These are phyloP conservation scores for Halocynthia aurantium DNA, from an alignment of 23 tunicate genomes.

Conservation along the genomic window DNA sequence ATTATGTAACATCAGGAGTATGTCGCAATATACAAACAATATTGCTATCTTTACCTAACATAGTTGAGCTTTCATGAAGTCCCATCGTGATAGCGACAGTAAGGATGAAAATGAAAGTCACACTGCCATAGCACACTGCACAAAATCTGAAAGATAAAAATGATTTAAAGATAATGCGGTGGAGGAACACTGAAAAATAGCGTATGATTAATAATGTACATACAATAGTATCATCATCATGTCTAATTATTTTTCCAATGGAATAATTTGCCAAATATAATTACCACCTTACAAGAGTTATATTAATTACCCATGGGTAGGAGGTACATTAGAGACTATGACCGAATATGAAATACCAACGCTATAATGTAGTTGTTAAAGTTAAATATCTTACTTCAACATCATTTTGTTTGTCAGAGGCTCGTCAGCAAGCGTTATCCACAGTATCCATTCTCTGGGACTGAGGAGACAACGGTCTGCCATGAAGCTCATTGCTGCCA, in stretches of 20 bases:
- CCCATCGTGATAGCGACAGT: conserved; percentile 7
- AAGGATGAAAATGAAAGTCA: neutral
- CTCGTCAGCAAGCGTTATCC: conserved; percentile 24
- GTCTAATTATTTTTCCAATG: too few species aligned
- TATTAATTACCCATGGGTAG: too few species aligned
- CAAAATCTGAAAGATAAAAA: neutral
- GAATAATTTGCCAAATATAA: too few species aligned
- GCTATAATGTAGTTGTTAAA: neutral
- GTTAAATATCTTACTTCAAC: neutral
- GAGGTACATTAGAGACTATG: too few species aligned
- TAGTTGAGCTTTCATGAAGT: neutral
- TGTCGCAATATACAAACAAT: too few species aligned
- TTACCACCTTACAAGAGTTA: too few species aligned
- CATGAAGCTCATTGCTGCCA: conserved; percentile 8
- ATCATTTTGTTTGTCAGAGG: conserved; percentile 6
- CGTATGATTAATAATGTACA: neutral
- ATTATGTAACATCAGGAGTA: too few species aligned
- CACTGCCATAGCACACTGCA: neutral
- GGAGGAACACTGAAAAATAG: too few species aligned
- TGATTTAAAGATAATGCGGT: neutral
- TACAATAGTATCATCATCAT: neutral
- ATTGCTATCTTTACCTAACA: neutral
- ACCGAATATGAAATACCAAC: too few species aligned
- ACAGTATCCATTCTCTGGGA: conserved; percentile 14
- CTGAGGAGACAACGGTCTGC: conserved; percentile 11